Conservation (phyloP, 2,797 vertebrate species). For the Orientallactaga sibirica region DNA sequence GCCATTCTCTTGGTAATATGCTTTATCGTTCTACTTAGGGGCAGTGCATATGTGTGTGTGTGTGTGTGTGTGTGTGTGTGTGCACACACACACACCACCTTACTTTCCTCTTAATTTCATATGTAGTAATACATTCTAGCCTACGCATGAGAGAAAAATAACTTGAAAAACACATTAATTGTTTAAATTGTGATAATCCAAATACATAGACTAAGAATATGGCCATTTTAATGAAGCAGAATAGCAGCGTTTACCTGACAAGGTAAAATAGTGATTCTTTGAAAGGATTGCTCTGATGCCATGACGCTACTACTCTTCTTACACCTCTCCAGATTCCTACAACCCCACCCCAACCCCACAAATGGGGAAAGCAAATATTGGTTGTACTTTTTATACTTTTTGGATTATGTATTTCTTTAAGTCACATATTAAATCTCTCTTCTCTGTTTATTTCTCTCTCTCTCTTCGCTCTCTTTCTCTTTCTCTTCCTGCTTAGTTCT, state of each 20-base stretch:
- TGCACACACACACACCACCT: not conserved
- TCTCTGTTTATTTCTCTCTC: not conserved
- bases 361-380: not conserved
- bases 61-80: no score
- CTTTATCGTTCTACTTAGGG: not conserved
- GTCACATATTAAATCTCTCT: not conserved
- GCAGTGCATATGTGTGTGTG: not conserved
- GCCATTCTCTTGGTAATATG: not conserved
- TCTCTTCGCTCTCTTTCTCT: not conserved
- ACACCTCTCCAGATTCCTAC: not conserved
- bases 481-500: not conserved
- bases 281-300: not conserved
- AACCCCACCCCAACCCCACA: not conserved
- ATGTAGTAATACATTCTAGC: not conserved
- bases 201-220: not conserved
- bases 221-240: not conserved
- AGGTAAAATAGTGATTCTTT: not conserved
- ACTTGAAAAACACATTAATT: not conserved
- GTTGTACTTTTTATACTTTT: not conserved
- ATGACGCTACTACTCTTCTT: not conserved
- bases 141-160: not conserved
- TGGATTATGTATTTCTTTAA: not conserved
- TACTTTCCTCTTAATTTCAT: not conserved
- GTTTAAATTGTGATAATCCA: conserved; percentile 17
- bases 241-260: not conserved